Base-by-base conservation (phyloP, 2,888 invertebrate genomes). In the Drosophila paramelanica region DNA sequence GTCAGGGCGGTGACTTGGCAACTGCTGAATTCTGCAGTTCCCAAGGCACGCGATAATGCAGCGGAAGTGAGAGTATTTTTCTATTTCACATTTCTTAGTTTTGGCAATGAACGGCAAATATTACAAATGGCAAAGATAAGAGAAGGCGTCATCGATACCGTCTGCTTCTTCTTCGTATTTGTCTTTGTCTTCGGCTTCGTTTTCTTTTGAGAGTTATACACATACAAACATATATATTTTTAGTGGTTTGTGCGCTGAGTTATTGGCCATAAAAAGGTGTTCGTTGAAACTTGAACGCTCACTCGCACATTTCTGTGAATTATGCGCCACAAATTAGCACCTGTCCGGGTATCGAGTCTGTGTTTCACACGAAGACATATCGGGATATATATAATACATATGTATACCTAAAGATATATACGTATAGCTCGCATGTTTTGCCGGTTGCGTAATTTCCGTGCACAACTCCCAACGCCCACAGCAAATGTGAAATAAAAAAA, bases 311-410 rank as follows among this genome's bases (percentile, higher is more conserved):
- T 77, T 73, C 80, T 85, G 88, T 89, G 82, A 88, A 85, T 85
- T 89, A 89, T 90, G 88, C 70, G 71, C 76, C 60, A 71, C 71
- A 88, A 89, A 88, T 88, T 88, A 88, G 80, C 88, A 89, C 88
- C 75, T 89, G 75, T 64, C 78, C 45, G 61, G 45, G 56, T 61
- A 77, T 59, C 42, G 62, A 60, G 52, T 46, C 47, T 38, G 58
- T 67, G 55, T 56, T 46, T 43, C 43, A 64, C 62, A 75, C 33
- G 53, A 36, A 56, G 10, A 20, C 41, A 47, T 41, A 25, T 33
- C 38, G 5, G 23, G 36, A 46, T 47, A 25, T 27, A 27, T 14
- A 46, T 27, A 38, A 23, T 36, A 31, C 11, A 31, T n/a, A 51
- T n/a, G 38, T 41, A 57, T 36, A 33, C 10, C 38, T 39, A 39